These are phyloP conservation scores for Himalopsyche japonica DNA, from an alignment of 2,888 invertebrate species.

Conservation along the genomic window DNA sequence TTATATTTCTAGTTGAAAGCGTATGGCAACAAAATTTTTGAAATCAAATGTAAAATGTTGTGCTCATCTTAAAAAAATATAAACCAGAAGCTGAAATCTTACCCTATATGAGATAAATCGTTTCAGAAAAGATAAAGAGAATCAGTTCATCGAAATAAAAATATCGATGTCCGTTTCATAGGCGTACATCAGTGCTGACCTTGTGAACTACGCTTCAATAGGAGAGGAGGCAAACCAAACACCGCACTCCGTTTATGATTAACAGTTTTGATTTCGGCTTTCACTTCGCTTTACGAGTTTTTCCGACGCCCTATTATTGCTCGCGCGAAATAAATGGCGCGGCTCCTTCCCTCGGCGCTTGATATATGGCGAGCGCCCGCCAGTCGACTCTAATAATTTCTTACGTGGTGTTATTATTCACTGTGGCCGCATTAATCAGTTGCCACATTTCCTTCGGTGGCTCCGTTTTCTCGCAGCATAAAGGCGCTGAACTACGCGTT, in stretches of 20 bases:
- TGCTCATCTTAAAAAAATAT: too few species aligned
- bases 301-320: constrained; percentile 3
- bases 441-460: constrained; percentile 6
- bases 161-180: not conserved
- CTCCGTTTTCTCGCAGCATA: not conserved
- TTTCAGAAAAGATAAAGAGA: not conserved
- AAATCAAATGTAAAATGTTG: too few species aligned
- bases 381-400: constrained; percentile 32
- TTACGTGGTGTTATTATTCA: constrained; percentile 37
- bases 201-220: not conserved
- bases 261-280: constrained; percentile 5
- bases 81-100: too few species aligned
- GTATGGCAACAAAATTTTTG: too few species aligned
- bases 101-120: too few species aligned
- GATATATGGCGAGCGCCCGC: constrained; percentile 6
- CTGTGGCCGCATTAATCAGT: constrained; percentile 26
- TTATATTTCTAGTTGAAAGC: too few species aligned
- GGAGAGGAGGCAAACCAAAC: not conserved
- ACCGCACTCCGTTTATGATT: not conserved
- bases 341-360: not conserved
- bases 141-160: not conserved
- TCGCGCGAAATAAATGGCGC: constrained; percentile 6
- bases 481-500: not conserved
- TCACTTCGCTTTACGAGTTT: not conserved
- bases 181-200: not conserved